Conservation (phyloP, 2,888 invertebrate genomes). For the Tortrix viridana region DNA sequence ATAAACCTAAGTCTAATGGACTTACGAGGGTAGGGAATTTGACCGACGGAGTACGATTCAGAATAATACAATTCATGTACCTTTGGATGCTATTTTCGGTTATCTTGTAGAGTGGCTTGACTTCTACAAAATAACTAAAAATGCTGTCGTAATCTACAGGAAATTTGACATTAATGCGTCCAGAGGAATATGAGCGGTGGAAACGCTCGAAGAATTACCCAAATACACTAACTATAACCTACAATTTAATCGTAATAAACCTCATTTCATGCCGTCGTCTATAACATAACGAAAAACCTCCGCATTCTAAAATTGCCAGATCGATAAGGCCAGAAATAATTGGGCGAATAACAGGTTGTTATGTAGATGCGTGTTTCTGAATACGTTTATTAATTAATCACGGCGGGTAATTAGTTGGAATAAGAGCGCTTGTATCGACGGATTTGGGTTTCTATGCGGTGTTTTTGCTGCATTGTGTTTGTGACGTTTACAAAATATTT, state of each 20-base stretch:
- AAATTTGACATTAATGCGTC: too few species aligned
- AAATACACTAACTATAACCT: too few species aligned
- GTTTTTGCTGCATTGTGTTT: neutral
- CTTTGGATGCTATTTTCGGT: too few species aligned
- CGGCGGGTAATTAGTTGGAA: slow-evolving; percentile 20
- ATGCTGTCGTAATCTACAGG: too few species aligned
- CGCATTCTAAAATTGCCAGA: neutral
- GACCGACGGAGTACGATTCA: too few species aligned
- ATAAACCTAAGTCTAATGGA: too few species aligned
- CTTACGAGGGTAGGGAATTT: too few species aligned
- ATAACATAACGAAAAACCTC: neutral
- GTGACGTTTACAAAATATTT: neutral
- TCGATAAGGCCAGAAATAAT: slow-evolving; percentile 12
- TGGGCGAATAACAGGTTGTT: slow-evolving; percentile 14
- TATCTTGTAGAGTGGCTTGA: too few species aligned
- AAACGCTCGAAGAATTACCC: too few species aligned
- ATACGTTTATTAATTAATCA: slow-evolving; percentile 31
- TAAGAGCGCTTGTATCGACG: slow-evolving; percentile 2
- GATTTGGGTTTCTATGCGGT: neutral
- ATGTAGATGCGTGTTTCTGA: slow-evolving; percentile 27
- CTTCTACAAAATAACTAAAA: too few species aligned
- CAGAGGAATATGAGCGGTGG: too few species aligned
- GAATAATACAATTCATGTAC: too few species aligned
- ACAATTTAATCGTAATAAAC: neutral
- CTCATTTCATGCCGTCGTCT: neutral